Evolutionary conservation across 2,888 invertebrate species (phyloP), one percentile per base, ranked within the genome.

Genomic region (Archips xylosteana): DNA sequence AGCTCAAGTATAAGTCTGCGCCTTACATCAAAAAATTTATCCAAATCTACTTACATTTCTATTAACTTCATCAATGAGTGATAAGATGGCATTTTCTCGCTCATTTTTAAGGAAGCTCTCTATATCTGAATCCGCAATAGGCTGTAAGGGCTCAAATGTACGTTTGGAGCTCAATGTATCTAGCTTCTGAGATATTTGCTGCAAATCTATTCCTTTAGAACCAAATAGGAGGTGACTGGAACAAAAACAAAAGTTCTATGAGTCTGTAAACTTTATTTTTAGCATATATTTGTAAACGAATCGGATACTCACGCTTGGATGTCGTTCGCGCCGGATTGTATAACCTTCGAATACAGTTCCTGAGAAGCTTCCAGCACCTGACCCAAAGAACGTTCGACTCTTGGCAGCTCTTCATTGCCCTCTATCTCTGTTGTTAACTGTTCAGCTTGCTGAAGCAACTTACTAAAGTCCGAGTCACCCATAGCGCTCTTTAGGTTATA

Each of bases 331-430:
- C 97, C 97, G 75, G 97, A 96, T 86, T 97, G 97, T 23, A 98
- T 97, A 32, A 98, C 97, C 86, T 97, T 96, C 3, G 97, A 96
- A 94, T 98, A 98, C 49, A 99, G 92, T 85, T 98, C 97, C 83
- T 98, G 97, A 0, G 98, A 98, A 10, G 98, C 98, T 86, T 99
- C 98, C 63, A 98, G 92, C 61, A 99, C 97, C 94, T 99, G 99
- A 13, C 97, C 96, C 69, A 99, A 93, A 76, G 98, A 98, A 76
- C 99, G 95, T 83, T 99, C 98, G 3, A 99, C 98, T 86, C 97
- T 96, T 9, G 97, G 97, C 73, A 97, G 87, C 82, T 98, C 98
- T 78, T 97, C 97, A 82, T 97, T 97, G 77, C 97, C 97, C 90
- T 97, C 97, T 15, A 98, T 97, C 87, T 98, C 98, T 76, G 97